phyloP scores from a whole-genome alignment of 2,888 invertebrate species.

The Harmothoe impar region DNA sequence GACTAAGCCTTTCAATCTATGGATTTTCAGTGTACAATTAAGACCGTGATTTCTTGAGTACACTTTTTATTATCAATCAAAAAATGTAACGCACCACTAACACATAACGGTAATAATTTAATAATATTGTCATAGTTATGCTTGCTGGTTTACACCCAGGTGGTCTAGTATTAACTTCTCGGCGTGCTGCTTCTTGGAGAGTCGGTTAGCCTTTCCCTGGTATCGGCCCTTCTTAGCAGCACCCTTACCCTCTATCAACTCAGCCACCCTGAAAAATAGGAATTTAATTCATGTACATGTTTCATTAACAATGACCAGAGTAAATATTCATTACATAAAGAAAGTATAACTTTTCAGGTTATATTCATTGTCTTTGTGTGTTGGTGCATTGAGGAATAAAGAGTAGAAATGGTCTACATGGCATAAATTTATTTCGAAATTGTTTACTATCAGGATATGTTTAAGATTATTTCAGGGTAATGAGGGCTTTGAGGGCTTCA shows the following conservation, averaged over 20 bases:
- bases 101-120: too few species aligned
- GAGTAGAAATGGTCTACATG: too few species aligned
- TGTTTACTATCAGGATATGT: too few species aligned
- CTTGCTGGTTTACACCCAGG: slow-evolving; percentile 51
- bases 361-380: background rate
- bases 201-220: slow-evolving; percentile 90
- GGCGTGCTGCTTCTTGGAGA: slow-evolving; percentile 87
- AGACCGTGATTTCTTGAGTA: too few species aligned
- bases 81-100: too few species aligned
- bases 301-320: background rate
- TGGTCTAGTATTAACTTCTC: slow-evolving; percentile 80
- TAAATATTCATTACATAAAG: background rate
- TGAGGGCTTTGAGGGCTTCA: too few species aligned
- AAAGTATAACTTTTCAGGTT: background rate
- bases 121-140: background rate
- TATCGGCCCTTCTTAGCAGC: slow-evolving; percentile 89
- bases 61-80: too few species aligned
- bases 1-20: too few species aligned
- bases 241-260: slow-evolving; percentile 90
- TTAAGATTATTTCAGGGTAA: too few species aligned
- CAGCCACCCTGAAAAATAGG: slow-evolving; percentile 86
- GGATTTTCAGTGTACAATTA: too few species aligned
- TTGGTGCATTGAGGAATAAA: background rate
- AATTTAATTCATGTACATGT: background rate
- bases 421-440: too few species aligned